phyloP scores from a whole-genome alignment of 1,140 invertebrate genomes.

The Cyclargus thomasi region DNA sequence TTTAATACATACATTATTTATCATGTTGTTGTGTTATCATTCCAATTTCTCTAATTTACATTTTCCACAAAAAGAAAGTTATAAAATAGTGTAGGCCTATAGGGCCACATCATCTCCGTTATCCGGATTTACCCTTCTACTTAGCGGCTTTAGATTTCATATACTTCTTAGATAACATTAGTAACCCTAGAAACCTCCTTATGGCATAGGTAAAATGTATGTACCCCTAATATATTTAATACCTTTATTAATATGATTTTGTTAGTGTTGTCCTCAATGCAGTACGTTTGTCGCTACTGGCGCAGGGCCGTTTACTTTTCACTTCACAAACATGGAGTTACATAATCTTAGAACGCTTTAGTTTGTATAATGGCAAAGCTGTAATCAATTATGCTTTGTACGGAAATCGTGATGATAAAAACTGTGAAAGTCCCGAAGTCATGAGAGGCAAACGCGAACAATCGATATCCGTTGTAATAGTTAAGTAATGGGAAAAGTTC shows the following conservation, averaged over 20 bases:
- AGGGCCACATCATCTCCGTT: neutral
- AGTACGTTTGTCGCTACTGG: neutral
- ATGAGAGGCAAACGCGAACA: conserved; percentile 45
- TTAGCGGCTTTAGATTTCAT: neutral
- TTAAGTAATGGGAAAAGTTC: conserved; percentile 59
- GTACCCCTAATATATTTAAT: neutral
- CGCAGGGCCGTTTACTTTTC: conserved; percentile 27
- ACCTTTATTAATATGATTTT: conserved; percentile 1
- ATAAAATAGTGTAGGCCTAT: neutral
- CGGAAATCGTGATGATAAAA: conserved; percentile 36
- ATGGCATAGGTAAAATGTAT: neutral
- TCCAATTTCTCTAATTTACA: neutral
- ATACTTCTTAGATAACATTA: neutral
- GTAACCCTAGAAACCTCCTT: neutral
- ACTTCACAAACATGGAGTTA: conserved; percentile 17
- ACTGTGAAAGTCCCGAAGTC: conserved; percentile 43
- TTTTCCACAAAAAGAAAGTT: neutral
- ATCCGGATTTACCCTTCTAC: neutral
- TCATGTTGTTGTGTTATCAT: neutral
- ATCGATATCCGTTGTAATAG: conserved; percentile 63
- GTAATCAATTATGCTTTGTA: conserved; percentile 15
- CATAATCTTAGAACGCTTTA: conserved; percentile 9
- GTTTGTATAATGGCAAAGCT: conserved; percentile 4
- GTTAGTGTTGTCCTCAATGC: neutral
- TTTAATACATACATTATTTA: neutral